Evolutionary conservation across 1,140 invertebrate species (phyloP).

Genomic region (Conus ventricosus): DNA sequence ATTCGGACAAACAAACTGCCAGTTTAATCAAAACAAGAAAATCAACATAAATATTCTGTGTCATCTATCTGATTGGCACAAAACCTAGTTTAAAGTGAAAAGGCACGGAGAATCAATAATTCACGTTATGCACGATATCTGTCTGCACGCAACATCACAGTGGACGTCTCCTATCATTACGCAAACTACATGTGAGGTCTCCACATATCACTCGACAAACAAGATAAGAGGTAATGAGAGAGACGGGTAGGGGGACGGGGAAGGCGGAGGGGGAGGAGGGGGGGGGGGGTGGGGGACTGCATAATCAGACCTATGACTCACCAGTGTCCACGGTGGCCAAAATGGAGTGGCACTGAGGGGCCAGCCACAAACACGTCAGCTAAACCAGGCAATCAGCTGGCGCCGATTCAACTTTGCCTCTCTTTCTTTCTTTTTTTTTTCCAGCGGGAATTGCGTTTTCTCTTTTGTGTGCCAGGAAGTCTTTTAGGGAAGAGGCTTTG

Average conservation of each 20-base stretch:
- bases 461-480: neutral
- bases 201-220: neutral
- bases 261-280: neutral
- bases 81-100: neutral
- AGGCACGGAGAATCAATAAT: neutral
- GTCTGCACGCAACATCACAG: neutral
- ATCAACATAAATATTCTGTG: neutral
- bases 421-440: neutral
- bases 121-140: neutral
- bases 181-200: neutral
- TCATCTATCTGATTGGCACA: neutral
- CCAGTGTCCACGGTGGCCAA: constrained; percentile 23
- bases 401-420: neutral
- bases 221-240: neutral
- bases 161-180: constrained; percentile 4
- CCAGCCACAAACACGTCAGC: constrained; percentile 14
- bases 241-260: neutral
- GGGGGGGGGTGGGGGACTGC: neutral
- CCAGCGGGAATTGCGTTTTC: neutral
- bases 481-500: neutral
- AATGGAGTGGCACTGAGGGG: neutral
- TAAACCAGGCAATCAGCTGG: constrained; percentile 9
- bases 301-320: constrained; percentile 20
- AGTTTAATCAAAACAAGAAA: neutral
- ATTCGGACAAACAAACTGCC: neutral